Evolutionary conservation across 2,888 invertebrate species (phyloP).

Genomic region (Dinocampus coccinellae): DNA sequence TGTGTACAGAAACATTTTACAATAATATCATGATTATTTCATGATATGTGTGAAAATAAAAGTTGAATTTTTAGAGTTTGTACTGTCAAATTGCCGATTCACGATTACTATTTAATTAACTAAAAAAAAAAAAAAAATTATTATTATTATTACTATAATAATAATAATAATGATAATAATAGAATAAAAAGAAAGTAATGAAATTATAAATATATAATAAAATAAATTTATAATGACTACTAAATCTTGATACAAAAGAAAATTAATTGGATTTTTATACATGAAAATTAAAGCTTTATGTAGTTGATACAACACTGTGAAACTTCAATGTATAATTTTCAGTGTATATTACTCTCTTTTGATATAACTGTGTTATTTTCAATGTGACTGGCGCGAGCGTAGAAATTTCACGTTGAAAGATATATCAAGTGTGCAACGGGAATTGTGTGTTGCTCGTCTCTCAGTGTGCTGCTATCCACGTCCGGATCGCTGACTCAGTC

Average conservation of each 20-base stretch:
- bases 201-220: too few relatives aligned
- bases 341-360: not conserved
- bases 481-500: constrained; percentile 37
- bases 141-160: too few relatives aligned
- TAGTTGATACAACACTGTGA: too few relatives aligned
- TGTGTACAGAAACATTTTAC: too few relatives aligned
- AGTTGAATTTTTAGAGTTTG: too few relatives aligned
- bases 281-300: not conserved
- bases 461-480: constrained; percentile 20
- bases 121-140: too few relatives aligned
- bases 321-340: not conserved
- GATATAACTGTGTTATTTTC: constrained; percentile 3
- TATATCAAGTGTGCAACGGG: constrained; percentile 26
- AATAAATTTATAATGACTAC: not conserved
- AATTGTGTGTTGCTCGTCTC: constrained; percentile 27
- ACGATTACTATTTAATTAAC: too few relatives aligned
- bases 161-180: too few relatives aligned
- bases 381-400: not conserved
- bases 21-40: too few relatives aligned
- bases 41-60: too few relatives aligned
- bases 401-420: constrained; percentile 10
- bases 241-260: not conserved
- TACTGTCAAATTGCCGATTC: too few relatives aligned
- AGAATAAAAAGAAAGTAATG: too few relatives aligned
- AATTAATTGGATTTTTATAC: not conserved